These are phyloP conservation scores for Arctocebus calabarensis DNA, from an alignment of 2,797 vertebrate genomes.

Conservation along the genomic window DNA sequence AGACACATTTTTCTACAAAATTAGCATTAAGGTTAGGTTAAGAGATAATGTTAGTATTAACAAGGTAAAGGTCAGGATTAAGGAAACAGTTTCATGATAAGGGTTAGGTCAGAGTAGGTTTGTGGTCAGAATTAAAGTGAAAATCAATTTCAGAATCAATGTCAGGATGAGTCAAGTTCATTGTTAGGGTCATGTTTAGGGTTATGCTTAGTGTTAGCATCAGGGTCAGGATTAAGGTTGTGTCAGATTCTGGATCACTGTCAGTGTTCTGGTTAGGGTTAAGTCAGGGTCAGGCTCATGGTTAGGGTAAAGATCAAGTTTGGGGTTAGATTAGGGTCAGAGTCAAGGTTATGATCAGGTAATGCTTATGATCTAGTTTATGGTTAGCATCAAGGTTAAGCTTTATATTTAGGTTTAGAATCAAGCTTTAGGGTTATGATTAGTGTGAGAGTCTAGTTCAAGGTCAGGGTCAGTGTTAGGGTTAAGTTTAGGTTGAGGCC, in stretches of 20 bases:
- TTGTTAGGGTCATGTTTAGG: neutral
- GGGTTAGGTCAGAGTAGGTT: neutral
- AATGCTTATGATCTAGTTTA: constrained; percentile 35
- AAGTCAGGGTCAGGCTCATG: neutral
- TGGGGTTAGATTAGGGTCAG: neutral
- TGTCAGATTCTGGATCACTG: neutral
- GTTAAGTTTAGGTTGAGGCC: neutral
- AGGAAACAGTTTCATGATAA: constrained; percentile 18
- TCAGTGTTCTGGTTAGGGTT: constrained; percentile 4
- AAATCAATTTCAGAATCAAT: constrained; percentile 27
- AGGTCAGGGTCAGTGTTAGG: neutral
- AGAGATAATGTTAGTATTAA: neutral
- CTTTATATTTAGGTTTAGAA: constrained; percentile 11
- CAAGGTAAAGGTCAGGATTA: neutral
- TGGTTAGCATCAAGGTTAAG: neutral
- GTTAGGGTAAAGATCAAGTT: constrained; percentile 30
- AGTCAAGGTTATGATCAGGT: neutral
- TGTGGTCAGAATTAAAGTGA: neutral
- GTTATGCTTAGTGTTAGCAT: neutral
- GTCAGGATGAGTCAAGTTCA: neutral
- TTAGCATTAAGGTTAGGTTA: neutral
- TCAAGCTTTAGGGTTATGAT: neutral
- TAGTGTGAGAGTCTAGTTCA: neutral
- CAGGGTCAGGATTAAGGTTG: neutral
- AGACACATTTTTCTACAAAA: neutral